These are phyloP conservation scores for Syngnathoides biaculeatus DNA, from an alignment of 2,113 vertebrate species.

Conservation along the genomic window DNA sequence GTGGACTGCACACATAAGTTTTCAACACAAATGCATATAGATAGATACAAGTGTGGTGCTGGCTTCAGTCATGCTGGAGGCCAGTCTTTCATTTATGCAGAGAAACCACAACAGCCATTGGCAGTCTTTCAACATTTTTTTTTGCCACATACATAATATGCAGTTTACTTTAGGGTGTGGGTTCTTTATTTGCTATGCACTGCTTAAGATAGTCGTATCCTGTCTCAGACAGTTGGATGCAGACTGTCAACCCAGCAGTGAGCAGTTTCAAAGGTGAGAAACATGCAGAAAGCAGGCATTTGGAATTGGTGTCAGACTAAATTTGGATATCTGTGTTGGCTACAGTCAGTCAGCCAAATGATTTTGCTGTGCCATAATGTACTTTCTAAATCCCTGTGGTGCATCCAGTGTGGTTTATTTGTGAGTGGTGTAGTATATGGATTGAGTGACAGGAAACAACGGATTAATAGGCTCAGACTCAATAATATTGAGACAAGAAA, in stretches of 20 bases:
- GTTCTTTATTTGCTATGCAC: constrained; percentile 17
- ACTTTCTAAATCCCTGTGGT: constrained; percentile 26
- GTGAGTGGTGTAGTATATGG: constrained; percentile 17
- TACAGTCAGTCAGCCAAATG: constrained; percentile 29
- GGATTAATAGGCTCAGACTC: constrained; percentile 22
- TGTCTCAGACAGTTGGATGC: constrained; percentile 52
- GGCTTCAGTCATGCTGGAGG: constrained; percentile 11
- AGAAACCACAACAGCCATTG: constrained; percentile 18
- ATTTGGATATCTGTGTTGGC: constrained; percentile 28
- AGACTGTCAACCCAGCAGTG: constrained; percentile 39
- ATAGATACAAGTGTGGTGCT: constrained; percentile 22
- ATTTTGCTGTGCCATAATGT: constrained; percentile 23
- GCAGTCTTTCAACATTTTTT: constrained; percentile 12
- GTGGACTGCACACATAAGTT: constrained; percentile 8
- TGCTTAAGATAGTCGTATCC: constrained; percentile 52
- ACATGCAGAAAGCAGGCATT: constrained; percentile 40
- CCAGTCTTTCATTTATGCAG: constrained; percentile 37
- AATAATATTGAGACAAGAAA: constrained; percentile 31
- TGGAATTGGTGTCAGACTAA: constrained; percentile 43
- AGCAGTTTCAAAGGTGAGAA: constrained; percentile 30
- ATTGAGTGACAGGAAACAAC: constrained; percentile 18
- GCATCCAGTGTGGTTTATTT: constrained; percentile 23
- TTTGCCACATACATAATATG: constrained; percentile 17
- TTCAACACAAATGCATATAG: constrained; percentile 44
- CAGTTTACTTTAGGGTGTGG: constrained; percentile 1